Conservation (phyloP, 2,113 vertebrate genomes). For the Electrona antarctica region DNA sequence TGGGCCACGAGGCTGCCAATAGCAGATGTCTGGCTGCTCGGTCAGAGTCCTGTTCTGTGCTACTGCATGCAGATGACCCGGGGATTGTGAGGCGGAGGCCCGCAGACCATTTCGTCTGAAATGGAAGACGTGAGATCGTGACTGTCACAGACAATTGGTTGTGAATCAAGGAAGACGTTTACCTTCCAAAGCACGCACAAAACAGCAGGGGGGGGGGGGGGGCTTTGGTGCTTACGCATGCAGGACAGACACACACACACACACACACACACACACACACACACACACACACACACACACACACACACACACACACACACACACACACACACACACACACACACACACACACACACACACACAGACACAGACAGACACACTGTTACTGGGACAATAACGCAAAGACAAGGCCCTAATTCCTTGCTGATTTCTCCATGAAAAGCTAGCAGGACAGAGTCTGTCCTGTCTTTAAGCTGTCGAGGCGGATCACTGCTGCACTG, state of each 20-base stretch:
- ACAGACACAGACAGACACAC: not conserved
- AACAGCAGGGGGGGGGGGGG: too few relatives aligned
- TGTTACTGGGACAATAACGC: conserved; percentile 13
- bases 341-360: not conserved
- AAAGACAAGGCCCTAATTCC: conserved; percentile 23
- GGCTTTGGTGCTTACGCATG: too few relatives aligned
- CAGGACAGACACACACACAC: too few relatives aligned
- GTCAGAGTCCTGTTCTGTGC: conserved; percentile 2
- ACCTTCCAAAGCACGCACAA: conserved; percentile 22
- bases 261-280: conserved; percentile 28
- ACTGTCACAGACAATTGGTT: conserved; percentile 44
- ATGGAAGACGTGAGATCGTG: conserved; percentile 31
- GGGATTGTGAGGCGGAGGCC: conserved; percentile 13
- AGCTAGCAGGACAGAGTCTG: conserved; percentile 6
- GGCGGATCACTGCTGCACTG: conserved; percentile 35
- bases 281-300: conserved; percentile 13
- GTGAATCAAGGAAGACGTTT: conserved; percentile 43
- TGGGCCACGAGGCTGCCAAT: not conserved
- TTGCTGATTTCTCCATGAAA: conserved; percentile 30
- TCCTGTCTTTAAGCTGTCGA: conserved; percentile 44
- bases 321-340: conserved; percentile 4
- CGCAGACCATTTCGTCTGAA: not conserved
- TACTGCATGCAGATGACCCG: conserved; percentile 17
- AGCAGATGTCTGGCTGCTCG: conserved; percentile 44
- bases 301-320: conserved; percentile 35